These are phyloP conservation scores for Rhombomys opimus DNA, from an alignment of 2,113 vertebrate genomes.

Conservation along the genomic window DNA sequence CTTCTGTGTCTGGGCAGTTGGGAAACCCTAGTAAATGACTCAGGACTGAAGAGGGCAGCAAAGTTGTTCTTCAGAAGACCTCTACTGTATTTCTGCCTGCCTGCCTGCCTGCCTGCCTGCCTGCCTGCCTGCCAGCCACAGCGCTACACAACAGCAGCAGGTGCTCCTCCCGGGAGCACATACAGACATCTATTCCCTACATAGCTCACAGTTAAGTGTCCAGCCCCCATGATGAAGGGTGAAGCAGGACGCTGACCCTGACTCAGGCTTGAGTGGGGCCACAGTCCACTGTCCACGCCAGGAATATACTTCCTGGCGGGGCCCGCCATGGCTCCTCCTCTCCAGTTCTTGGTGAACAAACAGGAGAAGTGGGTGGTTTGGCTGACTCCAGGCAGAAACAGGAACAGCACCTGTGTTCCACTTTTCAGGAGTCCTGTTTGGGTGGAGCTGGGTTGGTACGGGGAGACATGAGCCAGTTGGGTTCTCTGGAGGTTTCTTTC, in stretches of 20 bases:
- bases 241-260: background rate
- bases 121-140: background rate
- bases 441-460: conserved; percentile 82
- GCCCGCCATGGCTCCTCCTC: conserved; percentile 54
- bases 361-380: conserved; percentile 81
- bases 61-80: background rate
- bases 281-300: conserved; percentile 39
- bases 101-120: background rate
- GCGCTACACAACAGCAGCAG: background rate
- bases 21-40: background rate
- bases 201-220: background rate
- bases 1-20: background rate
- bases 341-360: conserved; percentile 5
- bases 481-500: conserved; percentile 83
- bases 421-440: conserved; percentile 84
- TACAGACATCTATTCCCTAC: no score
- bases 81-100: background rate
- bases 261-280: no score
- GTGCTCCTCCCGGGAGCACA: background rate
- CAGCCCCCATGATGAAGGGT: background rate
- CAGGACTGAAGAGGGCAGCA: background rate
- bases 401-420: conserved; percentile 80
- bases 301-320: conserved; percentile 71
- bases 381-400: conserved; percentile 77
- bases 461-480: conserved; percentile 74